Evolutionary conservation across 2,888 invertebrate species (phyloP).

Genomic region (Andrena minutula): DNA sequence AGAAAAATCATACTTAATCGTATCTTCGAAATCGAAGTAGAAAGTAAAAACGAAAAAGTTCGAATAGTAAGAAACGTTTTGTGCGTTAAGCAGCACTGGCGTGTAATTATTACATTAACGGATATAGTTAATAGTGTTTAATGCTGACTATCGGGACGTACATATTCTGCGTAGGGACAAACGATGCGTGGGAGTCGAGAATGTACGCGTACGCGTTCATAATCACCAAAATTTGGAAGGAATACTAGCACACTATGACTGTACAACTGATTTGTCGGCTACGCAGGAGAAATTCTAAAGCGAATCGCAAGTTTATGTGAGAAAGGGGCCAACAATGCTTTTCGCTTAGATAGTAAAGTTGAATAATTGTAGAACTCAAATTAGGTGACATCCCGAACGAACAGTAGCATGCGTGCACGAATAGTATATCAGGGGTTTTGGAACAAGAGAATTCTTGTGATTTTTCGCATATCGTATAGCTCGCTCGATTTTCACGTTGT

Average conservation of each 20-base stretch:
- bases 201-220: constrained; percentile 64
- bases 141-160: constrained; percentile 35
- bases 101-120: background rate
- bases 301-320: background rate
- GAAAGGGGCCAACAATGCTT: constrained; percentile 16
- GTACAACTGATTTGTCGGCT: constrained; percentile 1
- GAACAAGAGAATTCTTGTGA: constrained; percentile 19
- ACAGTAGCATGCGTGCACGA: constrained; percentile 54
- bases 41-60: background rate
- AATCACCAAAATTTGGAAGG: constrained; percentile 55
- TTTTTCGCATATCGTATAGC: constrained; percentile 16
- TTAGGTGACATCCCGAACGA: constrained; percentile 72
- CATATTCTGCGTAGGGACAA: constrained; percentile 50
- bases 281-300: constrained; percentile 1
- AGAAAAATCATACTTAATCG: constrained; percentile 2
- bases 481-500: constrained; percentile 20
- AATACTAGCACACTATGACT: constrained; percentile 27
- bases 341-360: constrained; percentile 43
- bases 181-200: constrained; percentile 78
- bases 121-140: constrained; percentile 19
- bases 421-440: constrained; percentile 17
- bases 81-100: background rate
- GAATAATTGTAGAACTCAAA: constrained; percentile 68
- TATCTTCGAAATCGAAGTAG: background rate
- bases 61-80: background rate